A percentile compares a stretch with the other conserved stretches of the same genome.
These are phyloP conservation scores for Leptopilina boulardi DNA, from an alignment of 1,140 invertebrate genomes.

Conservation along the genomic window DNA sequence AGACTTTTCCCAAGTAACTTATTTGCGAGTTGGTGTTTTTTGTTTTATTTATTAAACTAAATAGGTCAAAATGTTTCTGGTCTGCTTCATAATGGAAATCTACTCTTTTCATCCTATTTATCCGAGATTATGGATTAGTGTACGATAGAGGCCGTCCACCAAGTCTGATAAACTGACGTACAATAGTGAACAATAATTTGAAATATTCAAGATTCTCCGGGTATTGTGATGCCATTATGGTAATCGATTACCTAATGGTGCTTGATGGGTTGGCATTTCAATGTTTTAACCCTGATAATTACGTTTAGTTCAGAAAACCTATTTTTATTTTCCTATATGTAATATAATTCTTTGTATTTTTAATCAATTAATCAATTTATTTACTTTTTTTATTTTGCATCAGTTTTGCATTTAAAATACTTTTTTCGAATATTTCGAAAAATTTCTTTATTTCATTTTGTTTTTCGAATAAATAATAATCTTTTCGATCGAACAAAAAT, in stretches of 20 bases:
- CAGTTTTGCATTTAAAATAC: too few species aligned
- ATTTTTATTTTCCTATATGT: background rate
- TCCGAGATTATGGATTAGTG: constrained; percentile 5
- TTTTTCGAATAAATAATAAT: too few species aligned
- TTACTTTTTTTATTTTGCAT: too few species aligned
- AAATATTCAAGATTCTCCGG: constrained; percentile 20
- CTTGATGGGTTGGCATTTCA: constrained; percentile 3
- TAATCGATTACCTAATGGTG: constrained; percentile 22
- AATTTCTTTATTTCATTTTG: too few species aligned
- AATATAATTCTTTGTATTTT: too few species aligned
- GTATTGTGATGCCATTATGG: constrained; percentile 9
- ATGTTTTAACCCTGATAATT: constrained; percentile 14
- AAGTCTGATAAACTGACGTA: constrained; percentile 7
- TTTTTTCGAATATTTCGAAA: too few species aligned
- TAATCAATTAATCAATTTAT: too few species aligned
- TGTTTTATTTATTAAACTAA: constrained; percentile 4
- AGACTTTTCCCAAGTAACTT: background rate
- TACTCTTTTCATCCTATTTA: constrained; percentile 14
- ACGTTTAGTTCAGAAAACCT: background rate
- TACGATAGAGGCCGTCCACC: background rate
- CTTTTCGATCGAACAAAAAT: too few species aligned
- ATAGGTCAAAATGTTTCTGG: constrained; percentile 17
- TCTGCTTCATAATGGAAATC: constrained; percentile 5
- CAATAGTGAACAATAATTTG: constrained; percentile 1
- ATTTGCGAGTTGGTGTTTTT: background rate